These are phyloP conservation scores for Vombatus ursinus DNA, from an alignment of 2,113 vertebrate genomes.

Conservation along the genomic window DNA sequence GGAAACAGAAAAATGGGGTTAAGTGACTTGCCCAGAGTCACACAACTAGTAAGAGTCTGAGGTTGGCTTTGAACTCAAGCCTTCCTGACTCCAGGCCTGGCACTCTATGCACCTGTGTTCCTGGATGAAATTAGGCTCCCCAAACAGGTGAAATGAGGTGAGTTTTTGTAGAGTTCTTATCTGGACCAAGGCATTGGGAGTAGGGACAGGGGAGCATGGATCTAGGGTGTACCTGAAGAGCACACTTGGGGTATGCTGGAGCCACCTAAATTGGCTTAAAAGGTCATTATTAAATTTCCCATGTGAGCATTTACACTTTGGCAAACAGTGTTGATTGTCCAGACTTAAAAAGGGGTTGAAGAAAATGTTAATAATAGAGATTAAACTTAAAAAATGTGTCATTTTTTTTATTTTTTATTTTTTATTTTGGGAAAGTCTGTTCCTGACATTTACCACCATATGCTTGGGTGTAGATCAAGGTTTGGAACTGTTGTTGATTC, in stretches of 20 bases:
- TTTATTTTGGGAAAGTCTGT: no score
- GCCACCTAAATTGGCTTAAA: neutral
- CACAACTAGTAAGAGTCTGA: neutral
- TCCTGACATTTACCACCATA: no score
- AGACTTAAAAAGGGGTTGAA: neutral
- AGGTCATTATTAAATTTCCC: neutral
- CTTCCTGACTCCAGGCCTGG: neutral
- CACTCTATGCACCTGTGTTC: neutral
- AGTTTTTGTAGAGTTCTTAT: neutral
- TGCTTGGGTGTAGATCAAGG: no score
- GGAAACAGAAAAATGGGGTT: neutral
- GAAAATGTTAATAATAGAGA: neutral
- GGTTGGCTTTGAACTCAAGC: neutral
- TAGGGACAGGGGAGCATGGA: neutral
- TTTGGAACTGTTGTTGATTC: no score
- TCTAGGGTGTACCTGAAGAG: neutral
- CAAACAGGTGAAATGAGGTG: neutral
- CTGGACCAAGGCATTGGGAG: no score
- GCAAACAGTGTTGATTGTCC: neutral
- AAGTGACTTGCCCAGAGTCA: neutral
- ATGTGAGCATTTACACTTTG: neutral
- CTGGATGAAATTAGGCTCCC: neutral
- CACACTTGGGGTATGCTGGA: neutral
- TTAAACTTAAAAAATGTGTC: no score
- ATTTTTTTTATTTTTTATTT: no score